These are phyloP conservation scores for Chanos chanos DNA, from an alignment of 2,797 vertebrate genomes.

Conservation along the genomic window DNA sequence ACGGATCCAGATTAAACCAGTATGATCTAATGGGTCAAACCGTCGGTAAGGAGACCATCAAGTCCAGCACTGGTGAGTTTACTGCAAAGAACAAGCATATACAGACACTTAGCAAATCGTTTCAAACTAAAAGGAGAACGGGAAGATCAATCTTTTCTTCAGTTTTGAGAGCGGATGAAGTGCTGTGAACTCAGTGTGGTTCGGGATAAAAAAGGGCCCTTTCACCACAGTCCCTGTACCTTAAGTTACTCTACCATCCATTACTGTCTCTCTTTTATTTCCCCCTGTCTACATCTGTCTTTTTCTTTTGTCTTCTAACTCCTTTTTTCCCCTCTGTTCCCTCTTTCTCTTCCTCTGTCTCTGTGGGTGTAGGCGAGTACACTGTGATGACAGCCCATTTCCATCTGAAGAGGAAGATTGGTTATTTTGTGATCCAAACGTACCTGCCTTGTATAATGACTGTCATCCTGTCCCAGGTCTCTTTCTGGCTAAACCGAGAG, in stretches of 20 bases:
- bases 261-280: background rate
- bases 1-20: constrained; percentile 91
- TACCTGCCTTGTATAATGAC: constrained; percentile 75
- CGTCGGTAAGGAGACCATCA: constrained; percentile 87
- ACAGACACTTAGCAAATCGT: background rate
- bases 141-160: too few species aligned
- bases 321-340: background rate
- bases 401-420: constrained; percentile 76
- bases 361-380: constrained; percentile 65
- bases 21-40: constrained; percentile 90
- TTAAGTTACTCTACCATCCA: background rate
- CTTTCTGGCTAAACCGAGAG: constrained; percentile 79
- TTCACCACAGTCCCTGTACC: background rate
- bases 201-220: constrained; percentile 8
- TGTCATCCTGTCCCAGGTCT: constrained; percentile 72
- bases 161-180: too few species aligned
- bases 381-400: constrained; percentile 75
- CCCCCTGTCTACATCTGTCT: background rate
- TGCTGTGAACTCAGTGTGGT: too few species aligned
- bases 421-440: constrained; percentile 74
- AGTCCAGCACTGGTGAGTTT: constrained; percentile 89
- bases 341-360: background rate
- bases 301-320: background rate
- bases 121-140: too few species aligned
- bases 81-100: background rate